Percentiles rank a stretch among this genome's conserved stretches.
Conservation (phyloP, 2,888 invertebrate species). For the Hypomecis punctinalis region DNA sequence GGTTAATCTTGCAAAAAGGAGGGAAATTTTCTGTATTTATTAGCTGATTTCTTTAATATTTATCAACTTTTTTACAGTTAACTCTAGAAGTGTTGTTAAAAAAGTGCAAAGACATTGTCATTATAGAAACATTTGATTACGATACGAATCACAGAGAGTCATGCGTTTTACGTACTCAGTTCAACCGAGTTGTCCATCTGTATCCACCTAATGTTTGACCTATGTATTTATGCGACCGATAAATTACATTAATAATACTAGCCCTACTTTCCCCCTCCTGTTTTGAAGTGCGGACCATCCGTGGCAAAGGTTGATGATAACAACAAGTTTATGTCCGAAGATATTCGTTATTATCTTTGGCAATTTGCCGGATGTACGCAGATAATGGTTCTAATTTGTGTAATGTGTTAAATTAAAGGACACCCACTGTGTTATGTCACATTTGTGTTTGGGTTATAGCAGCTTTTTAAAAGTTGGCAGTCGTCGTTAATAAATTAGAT, state of each 20-base stretch:
- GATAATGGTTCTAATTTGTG: slow-evolving; percentile 60
- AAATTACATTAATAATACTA: slow-evolving; percentile 58
- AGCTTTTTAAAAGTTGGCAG: slow-evolving; percentile 21
- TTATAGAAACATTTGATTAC: no score
- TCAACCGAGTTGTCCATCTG: neutral
- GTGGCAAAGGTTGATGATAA: slow-evolving; percentile 66
- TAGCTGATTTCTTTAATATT: no score
- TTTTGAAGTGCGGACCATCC: slow-evolving; percentile 55
- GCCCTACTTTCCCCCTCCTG: slow-evolving; percentile 61
- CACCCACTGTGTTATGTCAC: slow-evolving; percentile 47
- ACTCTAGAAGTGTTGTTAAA: no score
- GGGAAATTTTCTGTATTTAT: no score
- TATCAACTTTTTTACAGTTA: no score
- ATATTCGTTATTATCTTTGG: slow-evolving; percentile 59
- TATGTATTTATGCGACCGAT: slow-evolving; percentile 54
- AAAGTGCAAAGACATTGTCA: no score
- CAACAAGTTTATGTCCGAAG: slow-evolving; percentile 51
- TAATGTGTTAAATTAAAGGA: slow-evolving; percentile 50
- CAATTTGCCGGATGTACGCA: slow-evolving; percentile 75
- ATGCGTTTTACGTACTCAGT: neutral
- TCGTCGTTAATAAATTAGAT: neutral
- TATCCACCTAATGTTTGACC: slow-evolving; percentile 34
- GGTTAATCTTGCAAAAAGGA: no score
- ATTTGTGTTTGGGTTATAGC: slow-evolving; percentile 2
- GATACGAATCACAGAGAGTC: no score